Base-by-base conservation (phyloP, 2,888 invertebrate genomes). In the Nezara viridula region DNA sequence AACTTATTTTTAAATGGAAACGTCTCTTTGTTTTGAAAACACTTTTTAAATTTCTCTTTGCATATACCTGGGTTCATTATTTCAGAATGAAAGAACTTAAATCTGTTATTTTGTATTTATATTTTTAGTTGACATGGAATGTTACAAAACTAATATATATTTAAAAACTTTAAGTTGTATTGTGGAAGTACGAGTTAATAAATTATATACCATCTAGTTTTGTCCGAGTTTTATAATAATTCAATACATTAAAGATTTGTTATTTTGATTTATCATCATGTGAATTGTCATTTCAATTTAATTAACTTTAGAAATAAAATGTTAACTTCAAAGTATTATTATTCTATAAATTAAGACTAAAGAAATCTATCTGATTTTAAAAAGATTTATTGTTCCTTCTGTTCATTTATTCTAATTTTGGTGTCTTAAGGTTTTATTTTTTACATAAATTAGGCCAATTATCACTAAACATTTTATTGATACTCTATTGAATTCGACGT, bases 181-280 rank as follows among this genome's bases (percentile, higher is more conserved):
- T 27, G 27, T 27, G 14, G 27, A 60, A 27, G 16, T 60, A 27
- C 27, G 27, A 60, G 14, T 60, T 60, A 60, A 60, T 60, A 5
- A 27, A 14, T 60, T 3, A 27, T 27, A 16, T 27, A 60, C 4
- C 27, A 16, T 27, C 27, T 60, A 16, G 27, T 27, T 60, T n/a
- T 24, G 3, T 55, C n/a, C n/a, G n/a, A 55, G 55, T n/a, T 60
- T 60, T 16, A 32, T 27, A 32, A 27, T 60, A 16, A 27, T 60
- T 27, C 16, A 60, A 3, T 14, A 27, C 27, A 12, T 0, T 60
- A 4, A 32, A 52, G 21, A 24, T 52, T 14, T 27, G 60, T 32
- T 60, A 60, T 60, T 60, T 32, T 7, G n/a, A 60, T 60, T n/a
- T 55, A 55, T 55, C n/a, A 55, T 55, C n/a, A 81, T 81, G 21